Evolutionary conservation across 1,140 invertebrate genomes (phyloP), one percentile per base, ranked within the genome.

Genomic region (Musca vetustissima): DNA sequence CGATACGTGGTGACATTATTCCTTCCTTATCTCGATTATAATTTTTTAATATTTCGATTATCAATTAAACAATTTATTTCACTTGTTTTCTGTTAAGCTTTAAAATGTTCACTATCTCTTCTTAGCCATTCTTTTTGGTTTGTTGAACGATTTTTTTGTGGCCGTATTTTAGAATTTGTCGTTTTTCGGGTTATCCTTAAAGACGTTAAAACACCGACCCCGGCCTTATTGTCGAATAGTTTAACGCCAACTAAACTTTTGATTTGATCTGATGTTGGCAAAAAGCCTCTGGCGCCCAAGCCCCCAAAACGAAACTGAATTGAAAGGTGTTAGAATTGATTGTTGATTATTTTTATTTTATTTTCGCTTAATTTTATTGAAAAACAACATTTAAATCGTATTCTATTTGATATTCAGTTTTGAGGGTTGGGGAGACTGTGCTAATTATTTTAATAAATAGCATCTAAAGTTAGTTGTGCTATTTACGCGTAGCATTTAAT

Each of bases 1-100:
- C 78, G 15, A 22, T 14, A 19, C 66, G 69, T 14, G 69, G 65
- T 11, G 55, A 19, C 65, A 67, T 70, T 61, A 15, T 17, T 67
- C 17, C 17, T 3, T 15, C 21, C 15, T n/a, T n/a, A n/a, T n/a
- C n/a, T n/a, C n/a, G n/a, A n/a, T n/a, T n/a, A n/a, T n/a, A 22
- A 59, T 8, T n/a, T 59, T 59, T 32, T 4, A 32, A 59, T n/a
- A 4, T 49, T 49, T 49, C n/a, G n/a, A 49, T n/a, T 7, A n/a
- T n/a, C n/a, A 22, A 4, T 57, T 1, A 21, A 19, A 19, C 8
- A 47, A 64, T 47, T 64, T 47, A 64, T 47, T 64, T 64, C 43
- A 22, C 22, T 11, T 48, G 19, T 57, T 15, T 21, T 57, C 21
- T 57, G 22, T n/a, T n/a, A n/a, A n/a, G n/a, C n/a, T n/a, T n/a